Percentiles rank a stretch among this genome's conserved stretches.
Evolutionary conservation across 2,888 invertebrate species (phyloP).

Genomic region (Drosophila tripunctata): DNA sequence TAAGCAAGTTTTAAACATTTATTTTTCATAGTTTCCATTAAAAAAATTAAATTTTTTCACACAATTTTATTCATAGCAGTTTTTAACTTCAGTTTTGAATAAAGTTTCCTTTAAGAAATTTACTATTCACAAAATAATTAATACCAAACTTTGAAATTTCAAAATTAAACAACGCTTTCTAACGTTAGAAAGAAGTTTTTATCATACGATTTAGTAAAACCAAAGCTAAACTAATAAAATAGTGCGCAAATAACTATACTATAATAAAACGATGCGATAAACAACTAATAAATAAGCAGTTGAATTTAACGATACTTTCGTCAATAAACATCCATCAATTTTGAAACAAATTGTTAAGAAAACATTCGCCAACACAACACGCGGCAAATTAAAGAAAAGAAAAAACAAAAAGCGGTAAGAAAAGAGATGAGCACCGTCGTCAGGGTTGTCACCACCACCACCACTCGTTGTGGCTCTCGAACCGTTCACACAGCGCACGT

Average conservation of each 20-base stretch:
- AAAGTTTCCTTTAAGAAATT: too few relatives aligned
- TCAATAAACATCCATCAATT: not conserved
- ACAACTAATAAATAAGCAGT: not conserved
- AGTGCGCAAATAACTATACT: not conserved
- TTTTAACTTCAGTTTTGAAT: too few relatives aligned
- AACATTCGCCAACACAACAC: conserved; percentile 34
- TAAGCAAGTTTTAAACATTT: too few relatives aligned
- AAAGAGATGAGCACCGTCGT: conserved; percentile 7
- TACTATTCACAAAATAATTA: too few relatives aligned
- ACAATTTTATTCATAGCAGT: too few relatives aligned
- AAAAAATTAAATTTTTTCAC: too few relatives aligned
- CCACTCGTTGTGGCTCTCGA: conserved; percentile 4
- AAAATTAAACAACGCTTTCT: too few relatives aligned
- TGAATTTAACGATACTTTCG: not conserved
- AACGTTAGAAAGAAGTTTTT: not conserved
- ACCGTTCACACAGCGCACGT: conserved; percentile 53
- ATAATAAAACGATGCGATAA: not conserved
- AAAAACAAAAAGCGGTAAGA: conserved; percentile 1
- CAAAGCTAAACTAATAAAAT: not conserved
- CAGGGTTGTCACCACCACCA: not conserved
- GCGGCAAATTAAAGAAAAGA: conserved; percentile 22
- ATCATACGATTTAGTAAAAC: too few relatives aligned
- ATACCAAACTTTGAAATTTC: too few relatives aligned
- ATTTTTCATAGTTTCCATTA: too few relatives aligned
- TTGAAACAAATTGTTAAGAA: not conserved